Evolutionary conservation across 1,140 invertebrate species (phyloP).

Genomic region (Cydia splendana): DNA sequence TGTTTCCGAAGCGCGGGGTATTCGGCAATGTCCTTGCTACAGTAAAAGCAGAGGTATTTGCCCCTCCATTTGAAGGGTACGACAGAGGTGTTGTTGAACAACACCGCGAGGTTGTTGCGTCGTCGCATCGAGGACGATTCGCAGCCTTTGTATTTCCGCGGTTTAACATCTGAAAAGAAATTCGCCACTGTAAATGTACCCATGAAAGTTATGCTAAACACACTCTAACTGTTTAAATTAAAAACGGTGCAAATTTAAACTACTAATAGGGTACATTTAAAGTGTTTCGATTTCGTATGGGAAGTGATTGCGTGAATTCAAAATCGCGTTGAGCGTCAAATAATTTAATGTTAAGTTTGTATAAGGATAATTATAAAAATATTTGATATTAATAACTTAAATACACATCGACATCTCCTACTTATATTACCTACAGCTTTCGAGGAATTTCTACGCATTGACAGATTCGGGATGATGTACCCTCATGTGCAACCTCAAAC

Average conservation of each 20-base stretch:
- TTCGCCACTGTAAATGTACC: slow-evolving; percentile 73
- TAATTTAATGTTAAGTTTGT: background rate
- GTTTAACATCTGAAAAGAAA: slow-evolving; percentile 66
- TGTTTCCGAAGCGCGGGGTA: slow-evolving; percentile 62
- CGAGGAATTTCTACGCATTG: background rate
- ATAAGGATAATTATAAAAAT: background rate
- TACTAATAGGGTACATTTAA: slow-evolving; percentile 68
- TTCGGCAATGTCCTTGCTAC: slow-evolving; percentile 63
- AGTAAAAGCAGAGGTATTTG: slow-evolving; percentile 71
- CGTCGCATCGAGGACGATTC: slow-evolving; percentile 68
- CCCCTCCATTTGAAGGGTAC: slow-evolving; percentile 76
- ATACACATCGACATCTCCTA: background rate
- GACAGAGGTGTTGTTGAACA: slow-evolving; percentile 71
- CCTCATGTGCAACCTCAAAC: slow-evolving; percentile 59
- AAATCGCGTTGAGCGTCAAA: background rate
- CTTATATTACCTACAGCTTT: background rate
- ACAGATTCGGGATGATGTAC: slow-evolving; percentile 54
- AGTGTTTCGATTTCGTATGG: slow-evolving; percentile 43
- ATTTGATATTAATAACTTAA: no score
- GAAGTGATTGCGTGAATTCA: slow-evolving; percentile 7
- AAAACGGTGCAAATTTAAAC: slow-evolving; percentile 35
- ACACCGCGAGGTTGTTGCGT: slow-evolving; percentile 62
- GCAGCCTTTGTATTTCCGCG: slow-evolving; percentile 58
- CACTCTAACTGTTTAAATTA: slow-evolving; percentile 32
- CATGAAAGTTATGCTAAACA: slow-evolving; percentile 42